Conservation (phyloP, 2,797 vertebrate species). For the Pantherophis alleghaniensis region DNA sequence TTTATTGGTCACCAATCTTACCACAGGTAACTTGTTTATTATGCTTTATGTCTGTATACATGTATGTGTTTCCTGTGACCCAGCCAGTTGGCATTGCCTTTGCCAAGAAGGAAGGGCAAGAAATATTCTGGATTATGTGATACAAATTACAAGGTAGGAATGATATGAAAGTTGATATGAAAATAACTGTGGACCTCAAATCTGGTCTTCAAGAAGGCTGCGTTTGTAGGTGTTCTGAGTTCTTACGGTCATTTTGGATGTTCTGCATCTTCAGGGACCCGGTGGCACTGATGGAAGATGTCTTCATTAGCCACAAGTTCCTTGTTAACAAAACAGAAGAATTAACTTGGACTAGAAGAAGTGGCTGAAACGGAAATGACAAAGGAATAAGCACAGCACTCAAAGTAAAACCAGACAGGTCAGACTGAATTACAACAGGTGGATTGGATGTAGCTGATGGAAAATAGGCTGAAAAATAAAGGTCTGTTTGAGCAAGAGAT, state of each 20-base stretch:
- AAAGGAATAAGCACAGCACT: neutral
- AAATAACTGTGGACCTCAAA: neutral
- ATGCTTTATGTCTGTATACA: neutral
- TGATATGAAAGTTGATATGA: neutral
- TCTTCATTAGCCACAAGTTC: neutral
- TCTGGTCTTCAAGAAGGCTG: neutral
- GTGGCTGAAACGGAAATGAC: neutral
- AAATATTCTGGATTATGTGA: neutral
- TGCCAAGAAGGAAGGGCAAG: neutral
- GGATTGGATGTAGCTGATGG: neutral
- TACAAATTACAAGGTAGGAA: neutral
- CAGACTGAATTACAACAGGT: neutral
- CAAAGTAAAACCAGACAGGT: neutral
- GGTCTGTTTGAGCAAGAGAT: neutral
- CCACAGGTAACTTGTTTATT: neutral
- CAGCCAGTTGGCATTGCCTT: neutral
- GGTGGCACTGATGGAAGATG: neutral
- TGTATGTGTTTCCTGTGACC: neutral
- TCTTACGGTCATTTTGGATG: neutral
- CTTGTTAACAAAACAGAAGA: neutral
- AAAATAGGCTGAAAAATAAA: neutral
- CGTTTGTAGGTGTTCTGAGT: neutral
- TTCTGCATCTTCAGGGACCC: neutral
- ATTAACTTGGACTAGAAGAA: neutral
- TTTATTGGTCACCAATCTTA: neutral